phyloP scores from a whole-genome alignment of 2,888 invertebrate species.

The Polyommatus icarus region DNA sequence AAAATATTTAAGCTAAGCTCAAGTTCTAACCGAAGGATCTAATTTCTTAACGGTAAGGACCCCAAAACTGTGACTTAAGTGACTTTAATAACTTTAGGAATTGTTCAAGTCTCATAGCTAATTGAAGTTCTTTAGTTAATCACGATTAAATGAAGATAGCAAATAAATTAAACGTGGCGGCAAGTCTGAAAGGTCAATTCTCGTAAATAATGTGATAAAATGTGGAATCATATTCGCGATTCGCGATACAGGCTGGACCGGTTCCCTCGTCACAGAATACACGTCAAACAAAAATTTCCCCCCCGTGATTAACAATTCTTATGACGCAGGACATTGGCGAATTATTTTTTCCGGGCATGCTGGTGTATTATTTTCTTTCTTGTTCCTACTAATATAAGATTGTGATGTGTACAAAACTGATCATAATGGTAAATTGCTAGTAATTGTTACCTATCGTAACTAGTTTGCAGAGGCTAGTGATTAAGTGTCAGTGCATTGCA shows the following conservation, averaged over 20 bases:
- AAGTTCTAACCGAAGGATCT: too few species aligned
- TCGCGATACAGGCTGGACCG: background rate
- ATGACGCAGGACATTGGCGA: background rate
- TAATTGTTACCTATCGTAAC: too few species aligned
- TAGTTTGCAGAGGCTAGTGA: too few species aligned
- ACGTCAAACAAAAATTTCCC: background rate
- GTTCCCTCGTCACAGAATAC: background rate
- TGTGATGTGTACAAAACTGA: too few species aligned
- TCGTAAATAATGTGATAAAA: background rate
- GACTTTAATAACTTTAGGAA: too few species aligned
- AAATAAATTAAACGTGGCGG: background rate
- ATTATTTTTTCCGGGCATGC: background rate
- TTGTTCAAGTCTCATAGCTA: too few species aligned
- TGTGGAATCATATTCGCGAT: background rate
- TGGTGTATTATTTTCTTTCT: background rate
- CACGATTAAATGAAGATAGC: background rate
- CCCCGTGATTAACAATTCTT: background rate
- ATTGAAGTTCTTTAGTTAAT: background rate
- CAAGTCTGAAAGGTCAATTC: constrained; percentile 8
- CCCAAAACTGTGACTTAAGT: too few species aligned
- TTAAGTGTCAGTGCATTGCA: too few species aligned
- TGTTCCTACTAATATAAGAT: background rate
- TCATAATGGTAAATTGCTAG: too few species aligned
- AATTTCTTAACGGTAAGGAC: background rate
- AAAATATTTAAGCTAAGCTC: background rate